Evolutionary conservation across 2,888 invertebrate genomes (phyloP), one percentile per base, ranked within the genome.

Genomic region (Shargacucullia verbasci): DNA sequence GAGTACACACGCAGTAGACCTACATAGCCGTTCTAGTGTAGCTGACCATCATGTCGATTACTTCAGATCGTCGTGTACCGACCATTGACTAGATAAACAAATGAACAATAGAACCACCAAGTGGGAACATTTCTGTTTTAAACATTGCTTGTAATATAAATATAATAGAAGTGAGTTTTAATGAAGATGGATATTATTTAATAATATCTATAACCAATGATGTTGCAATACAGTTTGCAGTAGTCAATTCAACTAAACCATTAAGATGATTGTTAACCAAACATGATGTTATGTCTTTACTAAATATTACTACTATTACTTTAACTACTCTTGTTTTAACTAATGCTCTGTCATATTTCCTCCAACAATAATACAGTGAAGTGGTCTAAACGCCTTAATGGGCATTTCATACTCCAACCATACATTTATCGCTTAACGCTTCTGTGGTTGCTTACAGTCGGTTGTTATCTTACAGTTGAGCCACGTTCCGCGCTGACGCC

Each of bases 1-100:
- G 77, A 74, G 78, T 72, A 60, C 52, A 62, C 67, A 70, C 41
- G 40, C 45, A 55, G 49, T 7, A 68, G 68, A 89, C 92, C 92
- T 89, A 90, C 84, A 87, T 90, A 85, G 41, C 69, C 89, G 86
- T 71, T 82, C 84, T 89, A 84, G 86, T 90, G 90, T 89, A 72
- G 77, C 86, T 75, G 73, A 62, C 77, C 83, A 84, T 85, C 83
- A 82, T 76, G 80, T 82, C 80, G 77, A 79, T 89, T 90, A 85
- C 90, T 83, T 86, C 86, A 90, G 76, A 78, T 80, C 73, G 73
- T 73, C 70, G 73, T 76, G 61, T 76, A 73, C 70, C 64, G 66
- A 37, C 49, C 55, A 66, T 59, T 58, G 58, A 58, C 31, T 65
- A 55, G 43, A 64, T 53, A 67, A 73, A 54, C 65, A 67, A 63